Percentiles rank a stretch among this genome's conserved stretches.
phyloP scores from a whole-genome alignment of 1,140 invertebrate genomes.

The Lepidurus packardi region DNA sequence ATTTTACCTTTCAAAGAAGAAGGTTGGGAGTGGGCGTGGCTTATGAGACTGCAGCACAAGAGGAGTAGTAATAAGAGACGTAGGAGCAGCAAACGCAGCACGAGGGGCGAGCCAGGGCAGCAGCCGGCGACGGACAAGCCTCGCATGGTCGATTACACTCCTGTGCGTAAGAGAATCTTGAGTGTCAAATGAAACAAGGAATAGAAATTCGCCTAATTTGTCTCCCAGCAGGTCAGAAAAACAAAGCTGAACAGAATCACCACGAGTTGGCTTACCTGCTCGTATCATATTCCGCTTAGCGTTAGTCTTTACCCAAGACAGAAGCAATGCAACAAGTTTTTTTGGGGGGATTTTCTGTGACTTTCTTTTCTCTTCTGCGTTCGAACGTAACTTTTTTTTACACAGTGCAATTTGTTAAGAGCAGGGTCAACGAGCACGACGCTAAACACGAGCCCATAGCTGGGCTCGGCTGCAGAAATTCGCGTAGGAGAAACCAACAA shows the following conservation, averaged over 20 bases:
- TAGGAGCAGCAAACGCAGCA: slow-evolving; percentile 32
- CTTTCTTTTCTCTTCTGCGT: not conserved
- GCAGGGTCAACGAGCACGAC: not conserved
- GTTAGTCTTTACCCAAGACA: slow-evolving; percentile 1
- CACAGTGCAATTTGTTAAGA: not conserved
- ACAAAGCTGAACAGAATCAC: not conserved
- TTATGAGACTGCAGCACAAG: not conserved
- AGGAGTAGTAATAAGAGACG: not conserved
- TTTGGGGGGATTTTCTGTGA: not conserved
- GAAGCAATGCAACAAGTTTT: not conserved
- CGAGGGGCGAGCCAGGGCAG: slow-evolving; percentile 32
- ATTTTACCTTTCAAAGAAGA: not conserved
- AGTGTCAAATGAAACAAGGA: not conserved
- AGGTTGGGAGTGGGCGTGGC: slow-evolving; percentile 19
- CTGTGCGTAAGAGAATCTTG: slow-evolving; percentile 2
- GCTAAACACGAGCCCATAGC: slow-evolving; percentile 12
- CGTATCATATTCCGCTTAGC: slow-evolving; percentile 21
- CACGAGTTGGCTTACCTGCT: not conserved
- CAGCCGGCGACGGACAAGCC: slow-evolving; percentile 34
- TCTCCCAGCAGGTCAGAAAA: not conserved
- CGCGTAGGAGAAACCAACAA: not conserved
- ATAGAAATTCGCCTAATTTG: not conserved
- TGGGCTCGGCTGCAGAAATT: not conserved
- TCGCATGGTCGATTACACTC: slow-evolving; percentile 35
- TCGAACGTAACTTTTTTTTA: not conserved